phyloP scores from a whole-genome alignment of 2,888 invertebrate genomes.

The Caenorhabditis zanzibari region DNA sequence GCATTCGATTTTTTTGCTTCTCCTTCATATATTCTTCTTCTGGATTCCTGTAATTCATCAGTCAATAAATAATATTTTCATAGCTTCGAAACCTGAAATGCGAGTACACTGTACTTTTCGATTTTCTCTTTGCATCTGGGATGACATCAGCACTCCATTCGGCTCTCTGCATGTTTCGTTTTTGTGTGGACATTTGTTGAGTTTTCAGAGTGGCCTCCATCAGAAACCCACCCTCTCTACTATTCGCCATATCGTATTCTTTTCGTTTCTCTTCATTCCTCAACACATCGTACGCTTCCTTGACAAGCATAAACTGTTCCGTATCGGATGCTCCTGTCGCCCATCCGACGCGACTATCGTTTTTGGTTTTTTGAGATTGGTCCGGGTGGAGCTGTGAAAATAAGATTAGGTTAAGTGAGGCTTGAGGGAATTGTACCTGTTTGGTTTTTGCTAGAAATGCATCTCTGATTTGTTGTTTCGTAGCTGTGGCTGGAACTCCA shows the following conservation, averaged over 20 bases:
- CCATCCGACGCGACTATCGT: slow-evolving; percentile 63
- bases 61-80: neutral
- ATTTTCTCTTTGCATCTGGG: slow-evolving; percentile 41
- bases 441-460: slow-evolving; percentile 65
- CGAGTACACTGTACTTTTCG: slow-evolving; percentile 28
- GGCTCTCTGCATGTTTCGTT: slow-evolving; percentile 53
- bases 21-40: slow-evolving; percentile 66
- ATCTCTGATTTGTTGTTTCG: slow-evolving; percentile 46
- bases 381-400: slow-evolving; percentile 60
- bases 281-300: slow-evolving; percentile 66
- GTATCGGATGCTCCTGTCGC: slow-evolving; percentile 49
- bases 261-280: slow-evolving; percentile 62
- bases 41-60: slow-evolving; percentile 53
- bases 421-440: slow-evolving; percentile 38
- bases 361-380: slow-evolving; percentile 23
- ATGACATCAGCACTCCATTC: slow-evolving; percentile 65
- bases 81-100: slow-evolving; percentile 58
- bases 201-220: slow-evolving; percentile 62
- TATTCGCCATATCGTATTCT: slow-evolving; percentile 55
- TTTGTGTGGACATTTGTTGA: slow-evolving; percentile 44
- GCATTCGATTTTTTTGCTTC: slow-evolving; percentile 58
- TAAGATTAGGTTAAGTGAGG: too few species aligned
- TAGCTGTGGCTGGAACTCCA: slow-evolving; percentile 54
- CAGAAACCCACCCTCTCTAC: slow-evolving; percentile 63
- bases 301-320: slow-evolving; percentile 67